Base-by-base conservation (phyloP, 2,797 vertebrate species). In the Chiloscyllium punctatum region DNA sequence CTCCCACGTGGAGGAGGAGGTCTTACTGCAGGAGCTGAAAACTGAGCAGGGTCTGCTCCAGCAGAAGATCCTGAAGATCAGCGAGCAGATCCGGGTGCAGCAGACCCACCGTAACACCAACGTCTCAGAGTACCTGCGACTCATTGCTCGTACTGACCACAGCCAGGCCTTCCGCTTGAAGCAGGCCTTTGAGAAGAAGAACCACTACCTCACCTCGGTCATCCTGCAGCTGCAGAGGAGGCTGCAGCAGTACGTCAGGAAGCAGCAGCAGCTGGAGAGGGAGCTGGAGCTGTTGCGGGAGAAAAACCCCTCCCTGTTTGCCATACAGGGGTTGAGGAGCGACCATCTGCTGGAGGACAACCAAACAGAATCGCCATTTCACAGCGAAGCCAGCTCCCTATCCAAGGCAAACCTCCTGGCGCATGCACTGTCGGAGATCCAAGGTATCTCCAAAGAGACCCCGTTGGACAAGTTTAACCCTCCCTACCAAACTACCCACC, bases 361-460 rank as follows among this genome's bases (percentile, higher is more conserved):
- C 72, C 72, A 33, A 2, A 2, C 1, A 0, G 72, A 77, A 9
- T 48, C 27, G 48, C 9, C 25, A 7, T 25, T 13, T 23, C 42
- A 9, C 51, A 88, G 48, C 16, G 86, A 57, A 5, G 9, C 25
- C 86, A 51, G 13, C 23, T 27, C 7, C 42, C 42, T 48, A 0
- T 2, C 18, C 48, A 23, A 1, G 5, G 0, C 15, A 0, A 15
- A 53, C 25, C 1, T 3, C 6, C 42, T 51, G 23, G 1, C 3
- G 0, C 84, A 4, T 1, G 11, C 42, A 1, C 4, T 15, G n/a
- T 15, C 9, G 48, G 48, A 53, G 1, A 5, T 9, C 1, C 42
- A 87, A 23, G 51, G 4, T 1, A 7, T 11, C 86, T n/a, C 33
- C 68, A 69, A 23, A 16, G 21, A 23, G 68, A 23, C 21, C 18